Base-by-base conservation (phyloP, 2,797 vertebrate species). In the Gambelia wislizenii region DNA sequence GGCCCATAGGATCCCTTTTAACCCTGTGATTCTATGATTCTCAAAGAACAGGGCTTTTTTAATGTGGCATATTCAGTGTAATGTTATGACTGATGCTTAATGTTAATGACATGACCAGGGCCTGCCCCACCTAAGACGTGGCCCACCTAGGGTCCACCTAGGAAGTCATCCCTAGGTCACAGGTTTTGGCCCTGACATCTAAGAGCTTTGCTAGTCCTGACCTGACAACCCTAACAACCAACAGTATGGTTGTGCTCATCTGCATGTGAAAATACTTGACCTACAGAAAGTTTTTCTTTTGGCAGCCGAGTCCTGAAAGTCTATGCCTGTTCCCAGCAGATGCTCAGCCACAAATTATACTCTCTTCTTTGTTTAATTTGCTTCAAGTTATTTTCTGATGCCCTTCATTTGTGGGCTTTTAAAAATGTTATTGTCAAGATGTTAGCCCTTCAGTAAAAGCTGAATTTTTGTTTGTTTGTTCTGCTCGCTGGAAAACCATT, bases 401-500 rank as follows among this genome's bases (percentile, higher is more conserved):
- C 25, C 83, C 86, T 88, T 85, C 56, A 81, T 76, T 76, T 72
- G 36, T n/a, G 76, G 54, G 74, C 85, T 56, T 47, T 47, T 47
- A 27, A 76, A 76, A 76, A 76, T 47, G 0, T 86, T 87, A 44
- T 90, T 89, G 72, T 82, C 70, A 86, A 75, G 25, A 82, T 39
- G 33, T 84, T 84, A n/a, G 42, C 25, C 49, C 44, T 33, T 84
- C 27, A 86, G 84, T 49, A 79, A 82, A 85, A 30, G 8, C 59
- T 56, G 10, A 12, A 75, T 7, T n/a, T 56, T 13, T 52, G 59
- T 89, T 77, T 78, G n/a, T 36, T 30, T 59, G 72, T 72, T 90
- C 72, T 80, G 83, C 76, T 85, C 5, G 47, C 91, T 83, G 78
- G 44, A 88, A 88, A 90, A 89, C 36, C 86, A 33, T 89, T 91